These are phyloP conservation scores for Champsocephalus gunnari DNA, from an alignment of 2,797 vertebrate species.

Conservation along the genomic window DNA sequence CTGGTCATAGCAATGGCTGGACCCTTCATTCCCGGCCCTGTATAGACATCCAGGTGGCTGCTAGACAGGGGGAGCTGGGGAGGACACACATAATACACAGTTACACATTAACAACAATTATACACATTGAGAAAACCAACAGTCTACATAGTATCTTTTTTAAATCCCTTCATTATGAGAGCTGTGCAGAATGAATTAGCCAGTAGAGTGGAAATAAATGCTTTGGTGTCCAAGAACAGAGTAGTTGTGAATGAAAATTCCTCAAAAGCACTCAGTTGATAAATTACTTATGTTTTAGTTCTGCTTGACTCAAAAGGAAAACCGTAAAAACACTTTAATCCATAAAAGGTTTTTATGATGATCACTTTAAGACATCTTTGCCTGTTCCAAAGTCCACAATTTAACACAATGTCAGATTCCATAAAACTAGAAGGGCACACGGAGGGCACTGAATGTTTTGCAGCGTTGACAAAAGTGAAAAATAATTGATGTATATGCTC, in stretches of 20 bases:
- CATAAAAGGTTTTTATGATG: too few species aligned
- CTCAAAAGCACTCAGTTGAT: constrained; percentile 1
- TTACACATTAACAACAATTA: not conserved
- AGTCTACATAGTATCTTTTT: not conserved
- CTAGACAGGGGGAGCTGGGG: constrained; percentile 94
- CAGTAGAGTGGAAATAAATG: not conserved
- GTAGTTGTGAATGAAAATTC: not conserved
- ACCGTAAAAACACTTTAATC: not conserved
- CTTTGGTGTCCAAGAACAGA: not conserved
- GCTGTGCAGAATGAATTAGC: not conserved
- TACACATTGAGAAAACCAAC: constrained; percentile 9
- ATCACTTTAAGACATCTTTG: not conserved
- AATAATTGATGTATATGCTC: too few species aligned
- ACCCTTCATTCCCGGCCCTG: constrained; percentile 91
- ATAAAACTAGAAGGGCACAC: not conserved
- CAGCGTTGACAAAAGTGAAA: too few species aligned
- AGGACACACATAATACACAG: constrained; percentile 40
- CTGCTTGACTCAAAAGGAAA: not conserved
- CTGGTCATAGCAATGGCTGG: constrained; percentile 94
- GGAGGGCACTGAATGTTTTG: too few species aligned
- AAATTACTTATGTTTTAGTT: not conserved
- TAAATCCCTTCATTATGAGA: not conserved
- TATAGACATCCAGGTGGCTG: constrained; percentile 96
- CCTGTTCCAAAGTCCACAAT: not conserved
- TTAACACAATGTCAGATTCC: not conserved